Evolutionary conservation across 2,113 vertebrate genomes (phyloP).

Genomic region (Poeciliopsis retropinna): DNA sequence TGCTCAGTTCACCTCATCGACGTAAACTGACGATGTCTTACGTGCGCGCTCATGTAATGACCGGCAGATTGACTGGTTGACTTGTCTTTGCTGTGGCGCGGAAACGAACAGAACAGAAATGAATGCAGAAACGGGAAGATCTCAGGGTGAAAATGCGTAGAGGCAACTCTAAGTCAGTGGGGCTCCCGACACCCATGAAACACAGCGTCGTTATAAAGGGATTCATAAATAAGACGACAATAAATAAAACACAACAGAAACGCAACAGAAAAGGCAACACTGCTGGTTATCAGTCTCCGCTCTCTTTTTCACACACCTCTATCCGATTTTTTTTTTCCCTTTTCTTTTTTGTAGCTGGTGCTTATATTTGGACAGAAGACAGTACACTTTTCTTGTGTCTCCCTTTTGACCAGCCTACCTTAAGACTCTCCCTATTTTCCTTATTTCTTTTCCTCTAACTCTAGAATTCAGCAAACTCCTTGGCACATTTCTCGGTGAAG

Average conservation of each 20-base stretch:
- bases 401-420: constrained; percentile 70
- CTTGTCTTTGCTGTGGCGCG: constrained; percentile 21
- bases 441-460: constrained; percentile 44
- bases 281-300: constrained; percentile 73
- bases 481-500: constrained; percentile 91
- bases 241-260: constrained; percentile 69
- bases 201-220: constrained; percentile 67
- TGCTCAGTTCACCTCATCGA: constrained; percentile 11
- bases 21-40: constrained; percentile 25
- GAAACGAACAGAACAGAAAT: constrained; percentile 28
- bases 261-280: constrained; percentile 75
- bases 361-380: constrained; percentile 76
- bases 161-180: constrained; percentile 55
- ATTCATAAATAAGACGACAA: constrained; percentile 68
- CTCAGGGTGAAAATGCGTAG: constrained; percentile 39
- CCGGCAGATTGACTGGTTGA: constrained; percentile 11
- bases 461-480: constrained; percentile 94
- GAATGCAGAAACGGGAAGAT: constrained; percentile 30
- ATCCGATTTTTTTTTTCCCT: constrained; percentile 17
- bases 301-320: constrained; percentile 43
- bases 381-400: constrained; percentile 60
- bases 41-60: constrained; percentile 18
- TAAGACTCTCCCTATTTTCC: constrained; percentile 45
- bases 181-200: constrained; percentile 53
- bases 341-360: constrained; percentile 67